A percentile compares a stretch with the other conserved stretches of the same genome.
These are phyloP conservation scores for Rhinogobius similis DNA, from an alignment of 2,113 vertebrate genomes.

Conservation along the genomic window DNA sequence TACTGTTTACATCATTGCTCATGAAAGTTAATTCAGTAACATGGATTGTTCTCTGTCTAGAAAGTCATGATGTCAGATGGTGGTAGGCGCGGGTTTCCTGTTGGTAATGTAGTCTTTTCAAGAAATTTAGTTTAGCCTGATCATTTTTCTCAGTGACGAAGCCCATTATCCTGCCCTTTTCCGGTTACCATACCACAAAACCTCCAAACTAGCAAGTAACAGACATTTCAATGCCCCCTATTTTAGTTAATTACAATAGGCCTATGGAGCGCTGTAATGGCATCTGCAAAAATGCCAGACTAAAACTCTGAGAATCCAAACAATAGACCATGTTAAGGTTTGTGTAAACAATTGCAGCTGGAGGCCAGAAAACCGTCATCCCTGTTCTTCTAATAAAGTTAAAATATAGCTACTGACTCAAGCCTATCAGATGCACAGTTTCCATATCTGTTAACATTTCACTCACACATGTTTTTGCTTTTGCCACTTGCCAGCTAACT, in stretches of 20 bases:
- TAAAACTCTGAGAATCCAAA: background rate
- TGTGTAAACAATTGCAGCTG: background rate
- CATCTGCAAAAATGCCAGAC: background rate
- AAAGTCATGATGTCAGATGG: background rate
- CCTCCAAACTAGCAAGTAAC: background rate
- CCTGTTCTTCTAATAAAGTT: background rate
- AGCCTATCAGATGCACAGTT: background rate
- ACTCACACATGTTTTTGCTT: constrained; percentile 17
- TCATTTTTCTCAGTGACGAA: background rate
- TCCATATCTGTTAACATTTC: constrained; percentile 11
- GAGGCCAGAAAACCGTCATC: background rate
- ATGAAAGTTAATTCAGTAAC: background rate
- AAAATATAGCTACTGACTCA: background rate
- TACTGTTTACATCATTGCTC: background rate
- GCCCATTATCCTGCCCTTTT: background rate
- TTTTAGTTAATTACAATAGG: background rate
- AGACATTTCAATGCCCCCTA: background rate
- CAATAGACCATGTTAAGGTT: background rate
- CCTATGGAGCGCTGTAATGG: background rate
- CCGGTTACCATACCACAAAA: background rate
- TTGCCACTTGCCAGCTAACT: constrained; percentile 7
- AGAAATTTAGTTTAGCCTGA: too few relatives aligned
- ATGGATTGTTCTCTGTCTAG: background rate
- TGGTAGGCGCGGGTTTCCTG: background rate
- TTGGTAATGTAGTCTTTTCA: background rate